Conservation (phyloP, 2,797 vertebrate species). For the Euthynnus affinis region DNA sequence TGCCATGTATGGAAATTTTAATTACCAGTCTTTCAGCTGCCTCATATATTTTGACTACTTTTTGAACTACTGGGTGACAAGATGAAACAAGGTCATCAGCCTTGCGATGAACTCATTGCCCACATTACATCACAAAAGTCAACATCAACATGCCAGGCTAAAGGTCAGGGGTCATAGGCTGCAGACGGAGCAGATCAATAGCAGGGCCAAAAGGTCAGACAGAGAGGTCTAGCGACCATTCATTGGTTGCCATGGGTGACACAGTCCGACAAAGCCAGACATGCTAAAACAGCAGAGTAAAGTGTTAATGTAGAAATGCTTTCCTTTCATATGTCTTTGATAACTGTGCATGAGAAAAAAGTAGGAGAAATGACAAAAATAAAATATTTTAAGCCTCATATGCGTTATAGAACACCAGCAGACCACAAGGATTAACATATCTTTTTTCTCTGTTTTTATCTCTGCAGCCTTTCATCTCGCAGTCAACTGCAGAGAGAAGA, state of each 20-base stretch:
- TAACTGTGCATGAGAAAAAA: conserved; percentile 22
- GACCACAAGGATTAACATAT: conserved; percentile 70
- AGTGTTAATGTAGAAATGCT: conserved; percentile 40
- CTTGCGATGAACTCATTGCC: conserved; percentile 49
- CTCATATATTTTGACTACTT: conserved; percentile 29
- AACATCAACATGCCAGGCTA: conserved; percentile 65
- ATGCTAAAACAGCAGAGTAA: conserved; percentile 55
- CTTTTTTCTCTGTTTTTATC: conserved; percentile 67
- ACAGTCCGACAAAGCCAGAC: conserved; percentile 67
- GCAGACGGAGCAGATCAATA: conserved; percentile 83
- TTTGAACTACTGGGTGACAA: not conserved
- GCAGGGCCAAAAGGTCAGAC: conserved; percentile 79
- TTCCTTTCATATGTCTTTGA: conserved; percentile 42
- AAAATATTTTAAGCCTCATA: conserved; percentile 17
- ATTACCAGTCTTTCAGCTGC: conserved; percentile 24
- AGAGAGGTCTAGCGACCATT: conserved; percentile 63
- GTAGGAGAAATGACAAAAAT: conserved; percentile 20
- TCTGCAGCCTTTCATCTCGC: conserved; percentile 78
- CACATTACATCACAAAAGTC: conserved; percentile 73
- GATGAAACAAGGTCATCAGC: conserved; percentile 34
- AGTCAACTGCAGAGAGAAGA: conserved; percentile 62
- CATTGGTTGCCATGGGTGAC: conserved; percentile 74
- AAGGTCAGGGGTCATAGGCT: conserved; percentile 77
- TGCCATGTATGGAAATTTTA: conserved; percentile 50
- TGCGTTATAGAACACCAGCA: conserved; percentile 16